A percentile compares a stretch with the other conserved stretches of the same genome.
Evolutionary conservation across 2,888 invertebrate species (phyloP).

Genomic region (Tridacna crocea): DNA sequence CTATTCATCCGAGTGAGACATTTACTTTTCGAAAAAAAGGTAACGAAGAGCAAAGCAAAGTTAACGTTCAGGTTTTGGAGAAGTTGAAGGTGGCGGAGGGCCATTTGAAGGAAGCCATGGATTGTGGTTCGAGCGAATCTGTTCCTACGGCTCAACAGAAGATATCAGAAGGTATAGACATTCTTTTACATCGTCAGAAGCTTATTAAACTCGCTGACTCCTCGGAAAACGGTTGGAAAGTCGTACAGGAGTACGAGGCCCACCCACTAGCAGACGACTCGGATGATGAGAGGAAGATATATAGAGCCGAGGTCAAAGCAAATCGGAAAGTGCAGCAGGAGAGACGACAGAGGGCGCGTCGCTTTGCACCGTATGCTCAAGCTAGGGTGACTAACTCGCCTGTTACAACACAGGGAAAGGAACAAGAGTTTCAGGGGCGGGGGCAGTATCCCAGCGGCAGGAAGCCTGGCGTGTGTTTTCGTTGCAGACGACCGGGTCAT

Average conservation of each 20-base stretch:
- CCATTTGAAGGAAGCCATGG: conserved; percentile 18
- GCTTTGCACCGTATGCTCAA: conserved; percentile 26
- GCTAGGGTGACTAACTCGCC: not conserved
- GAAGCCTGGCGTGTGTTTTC: conserved; percentile 36
- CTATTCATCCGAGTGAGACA: too few species aligned
- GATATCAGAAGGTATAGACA: conserved; percentile 37
- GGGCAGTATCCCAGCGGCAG: not conserved
- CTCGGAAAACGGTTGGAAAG: too few species aligned
- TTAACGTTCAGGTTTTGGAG: too few species aligned
- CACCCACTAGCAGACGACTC: too few species aligned
- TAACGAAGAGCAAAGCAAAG: conserved; percentile 38
- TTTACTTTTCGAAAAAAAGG: conserved; percentile 26
- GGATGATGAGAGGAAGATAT: too few species aligned
- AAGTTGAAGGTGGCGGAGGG: too few species aligned
- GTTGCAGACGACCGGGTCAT: conserved; percentile 33
- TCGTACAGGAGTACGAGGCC: too few species aligned
- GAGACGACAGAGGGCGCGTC: too few species aligned
- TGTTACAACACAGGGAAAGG: not conserved
- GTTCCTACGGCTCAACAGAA: conserved; percentile 8
- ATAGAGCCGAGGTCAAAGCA: too few species aligned
- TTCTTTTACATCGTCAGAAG: too few species aligned
- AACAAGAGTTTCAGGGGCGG: not conserved
- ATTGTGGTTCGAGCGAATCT: not conserved
- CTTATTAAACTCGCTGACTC: too few species aligned
- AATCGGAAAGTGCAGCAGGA: too few species aligned